These are phyloP conservation scores for Rhynchonycteris naso DNA, from an alignment of 2,797 vertebrate genomes.

Conservation along the genomic window DNA sequence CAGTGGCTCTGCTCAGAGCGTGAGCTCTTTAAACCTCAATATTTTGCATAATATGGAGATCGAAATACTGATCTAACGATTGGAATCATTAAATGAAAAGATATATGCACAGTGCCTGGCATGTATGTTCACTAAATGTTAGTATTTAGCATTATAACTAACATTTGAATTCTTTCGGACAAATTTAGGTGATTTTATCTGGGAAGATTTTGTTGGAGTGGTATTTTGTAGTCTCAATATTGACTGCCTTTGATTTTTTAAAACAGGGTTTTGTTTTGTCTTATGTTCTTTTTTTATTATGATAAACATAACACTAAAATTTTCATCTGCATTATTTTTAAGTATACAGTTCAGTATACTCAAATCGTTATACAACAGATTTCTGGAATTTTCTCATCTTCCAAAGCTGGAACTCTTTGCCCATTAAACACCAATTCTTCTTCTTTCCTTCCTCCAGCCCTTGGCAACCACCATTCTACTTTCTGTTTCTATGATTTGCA, in stretches of 20 bases:
- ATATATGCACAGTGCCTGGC: background rate
- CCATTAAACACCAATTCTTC: background rate
- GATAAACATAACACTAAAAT: background rate
- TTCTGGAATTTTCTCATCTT: background rate
- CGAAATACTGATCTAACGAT: background rate
- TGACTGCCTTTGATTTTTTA: background rate
- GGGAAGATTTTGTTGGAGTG: background rate
- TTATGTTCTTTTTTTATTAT: background rate
- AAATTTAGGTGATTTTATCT: background rate
- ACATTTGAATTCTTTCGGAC: background rate
- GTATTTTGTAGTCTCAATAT: constrained; percentile 5
- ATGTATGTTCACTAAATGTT: background rate
- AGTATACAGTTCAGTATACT: background rate
- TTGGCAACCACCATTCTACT: background rate
- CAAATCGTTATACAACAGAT: background rate
- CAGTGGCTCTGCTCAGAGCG: fast-evolving
- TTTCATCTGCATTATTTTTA: background rate
- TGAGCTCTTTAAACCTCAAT: background rate
- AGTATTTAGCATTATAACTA: background rate
- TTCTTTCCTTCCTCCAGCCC: background rate
- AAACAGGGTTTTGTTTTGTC: background rate
- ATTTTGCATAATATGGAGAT: background rate
- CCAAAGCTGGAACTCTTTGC: background rate
- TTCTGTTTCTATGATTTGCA: background rate
- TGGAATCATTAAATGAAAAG: background rate